phyloP scores from a whole-genome alignment of 2,113 vertebrate species.

The Thinocorus orbignyianus region DNA sequence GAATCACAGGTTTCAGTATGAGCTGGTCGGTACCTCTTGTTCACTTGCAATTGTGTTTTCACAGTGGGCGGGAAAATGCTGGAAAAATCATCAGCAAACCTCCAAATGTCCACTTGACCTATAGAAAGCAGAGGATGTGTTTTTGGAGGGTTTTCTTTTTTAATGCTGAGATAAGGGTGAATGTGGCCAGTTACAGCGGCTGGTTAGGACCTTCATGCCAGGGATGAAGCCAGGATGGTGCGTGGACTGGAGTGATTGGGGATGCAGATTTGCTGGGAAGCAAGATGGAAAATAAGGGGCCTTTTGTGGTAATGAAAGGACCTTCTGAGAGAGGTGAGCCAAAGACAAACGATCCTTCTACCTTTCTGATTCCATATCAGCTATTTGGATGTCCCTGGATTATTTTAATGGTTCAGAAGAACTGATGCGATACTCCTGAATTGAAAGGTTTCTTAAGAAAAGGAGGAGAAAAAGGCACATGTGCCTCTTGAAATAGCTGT shows the following conservation, averaged over 20 bases:
- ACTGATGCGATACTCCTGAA: not conserved
- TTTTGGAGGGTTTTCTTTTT: not conserved
- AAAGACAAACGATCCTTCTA: not conserved
- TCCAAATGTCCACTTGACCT: not conserved
- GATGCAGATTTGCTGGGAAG: not conserved
- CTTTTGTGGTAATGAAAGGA: not conserved
- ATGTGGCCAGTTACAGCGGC: not conserved
- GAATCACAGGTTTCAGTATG: slow-evolving; percentile 17
- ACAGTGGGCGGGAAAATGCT: not conserved
- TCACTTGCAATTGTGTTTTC: slow-evolving; percentile 5
- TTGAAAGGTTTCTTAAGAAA: not conserved
- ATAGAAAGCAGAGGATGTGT: not conserved
- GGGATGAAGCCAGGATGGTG: not conserved
- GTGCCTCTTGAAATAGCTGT: not conserved
- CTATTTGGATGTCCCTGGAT: not conserved
- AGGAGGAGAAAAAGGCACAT: not conserved
- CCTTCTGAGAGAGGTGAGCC: not conserved
- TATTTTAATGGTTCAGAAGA: not conserved
- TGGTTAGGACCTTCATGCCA: not conserved
- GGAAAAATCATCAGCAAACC: slow-evolving; percentile 12
- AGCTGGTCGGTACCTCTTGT: not conserved
- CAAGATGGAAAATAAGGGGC: not conserved
- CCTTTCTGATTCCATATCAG: not conserved
- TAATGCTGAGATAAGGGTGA: not conserved
- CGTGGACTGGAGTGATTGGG: not conserved